Conservation (phyloP, 2,888 invertebrate species). For the Zootermopsis nevadensis region DNA sequence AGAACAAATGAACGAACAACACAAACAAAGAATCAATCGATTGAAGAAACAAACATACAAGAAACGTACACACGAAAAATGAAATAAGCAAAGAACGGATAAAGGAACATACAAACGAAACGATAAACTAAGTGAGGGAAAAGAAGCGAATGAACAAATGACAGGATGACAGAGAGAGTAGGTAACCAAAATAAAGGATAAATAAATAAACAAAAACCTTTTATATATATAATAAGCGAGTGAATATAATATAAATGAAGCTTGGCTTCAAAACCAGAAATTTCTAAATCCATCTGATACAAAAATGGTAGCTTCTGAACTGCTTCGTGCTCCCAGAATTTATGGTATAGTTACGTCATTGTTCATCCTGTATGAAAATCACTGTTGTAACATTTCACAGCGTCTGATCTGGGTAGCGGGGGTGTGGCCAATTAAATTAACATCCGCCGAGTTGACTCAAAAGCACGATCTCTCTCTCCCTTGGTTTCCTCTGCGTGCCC, state of each 20-base stretch:
- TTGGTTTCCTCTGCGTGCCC: background rate
- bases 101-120: background rate
- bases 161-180: background rate
- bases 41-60: no score
- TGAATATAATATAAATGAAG: no score
- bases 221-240: no score
- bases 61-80: no score
- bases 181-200: background rate
- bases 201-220: background rate
- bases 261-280: no score
- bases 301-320: no score
- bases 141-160: background rate
- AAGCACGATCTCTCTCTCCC: background rate
- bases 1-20: no score
- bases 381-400: constrained; percentile 9
- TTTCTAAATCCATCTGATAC: no score
- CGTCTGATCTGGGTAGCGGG: background rate
- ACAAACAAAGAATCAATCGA: no score
- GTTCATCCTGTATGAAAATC: constrained; percentile 3
- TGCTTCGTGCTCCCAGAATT: no score
- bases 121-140: background rate
- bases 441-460: constrained; percentile 13
- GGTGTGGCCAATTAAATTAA: constrained; percentile 32
- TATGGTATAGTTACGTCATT: background rate
- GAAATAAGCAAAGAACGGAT: no score